phyloP scores from a whole-genome alignment of 2,113 vertebrate species.

The Oxyura jamaicensis region DNA sequence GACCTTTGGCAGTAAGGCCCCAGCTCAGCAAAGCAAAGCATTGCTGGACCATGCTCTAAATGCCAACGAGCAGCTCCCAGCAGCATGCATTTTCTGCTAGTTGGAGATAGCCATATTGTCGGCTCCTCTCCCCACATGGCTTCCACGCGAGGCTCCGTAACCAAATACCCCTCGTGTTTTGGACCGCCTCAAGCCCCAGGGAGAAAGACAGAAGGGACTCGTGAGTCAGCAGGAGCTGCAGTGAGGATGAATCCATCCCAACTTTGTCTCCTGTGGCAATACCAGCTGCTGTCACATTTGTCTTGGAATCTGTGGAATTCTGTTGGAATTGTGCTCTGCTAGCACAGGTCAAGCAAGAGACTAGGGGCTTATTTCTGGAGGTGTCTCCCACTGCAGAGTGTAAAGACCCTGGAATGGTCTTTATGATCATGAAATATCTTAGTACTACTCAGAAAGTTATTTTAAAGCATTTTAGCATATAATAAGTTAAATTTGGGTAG shows the following conservation, averaged over 20 bases:
- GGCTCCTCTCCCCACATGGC: not conserved
- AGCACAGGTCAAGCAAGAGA: not conserved
- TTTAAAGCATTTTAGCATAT: not conserved
- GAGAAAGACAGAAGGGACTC: slow-evolving; percentile 45
- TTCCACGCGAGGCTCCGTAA: not conserved
- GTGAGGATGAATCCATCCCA: not conserved
- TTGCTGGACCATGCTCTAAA: not conserved
- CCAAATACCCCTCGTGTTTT: not conserved
- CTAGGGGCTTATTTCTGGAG: not conserved
- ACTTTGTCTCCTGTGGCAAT: slow-evolving; percentile 31
- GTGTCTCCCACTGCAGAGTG: not conserved
- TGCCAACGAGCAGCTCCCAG: not conserved
- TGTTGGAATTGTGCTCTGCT: not conserved
- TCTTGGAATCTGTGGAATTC: not conserved
- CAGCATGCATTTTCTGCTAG: not conserved
- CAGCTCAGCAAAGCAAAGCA: not conserved
- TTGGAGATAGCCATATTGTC: not conserved
- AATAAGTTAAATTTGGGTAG: not conserved
- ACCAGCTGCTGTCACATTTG: slow-evolving; percentile 36
- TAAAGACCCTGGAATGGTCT: not conserved
- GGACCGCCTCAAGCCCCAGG: not conserved
- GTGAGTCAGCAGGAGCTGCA: slow-evolving; percentile 52
- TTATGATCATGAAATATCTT: not conserved
- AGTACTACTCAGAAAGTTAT: not conserved
- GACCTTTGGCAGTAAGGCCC: not conserved